Percentiles rank a stretch among this genome's conserved stretches.
These are phyloP conservation scores for Carposina sasakii DNA, from an alignment of 1,140 invertebrate genomes.

Conservation along the genomic window DNA sequence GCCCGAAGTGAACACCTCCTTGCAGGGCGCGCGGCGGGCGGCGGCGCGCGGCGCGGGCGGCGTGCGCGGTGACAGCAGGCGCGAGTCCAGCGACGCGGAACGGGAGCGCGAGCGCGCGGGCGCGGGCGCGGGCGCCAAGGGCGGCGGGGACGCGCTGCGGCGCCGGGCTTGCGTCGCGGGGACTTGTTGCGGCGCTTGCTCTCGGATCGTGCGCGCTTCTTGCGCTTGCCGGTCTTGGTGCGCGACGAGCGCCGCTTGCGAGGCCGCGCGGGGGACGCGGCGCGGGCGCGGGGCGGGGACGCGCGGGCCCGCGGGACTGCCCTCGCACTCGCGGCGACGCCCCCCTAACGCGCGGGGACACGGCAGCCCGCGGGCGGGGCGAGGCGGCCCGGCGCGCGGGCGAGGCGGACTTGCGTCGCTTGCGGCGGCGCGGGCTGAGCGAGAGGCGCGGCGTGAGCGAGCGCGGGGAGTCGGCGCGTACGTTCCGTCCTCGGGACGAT, in stretches of 20 bases:
- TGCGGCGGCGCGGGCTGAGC: no score
- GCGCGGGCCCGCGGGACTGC: constrained; percentile 32
- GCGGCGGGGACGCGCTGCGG: constrained; percentile 12
- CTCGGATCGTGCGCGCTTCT: constrained; percentile 45
- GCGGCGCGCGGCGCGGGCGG: constrained; percentile 61
- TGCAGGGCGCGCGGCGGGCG: constrained; percentile 76
- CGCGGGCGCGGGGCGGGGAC: constrained; percentile 30
- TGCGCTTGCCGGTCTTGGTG: constrained; percentile 32
- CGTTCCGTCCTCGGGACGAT: no score
- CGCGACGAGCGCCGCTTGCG: constrained; percentile 30
- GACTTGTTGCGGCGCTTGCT: constrained; percentile 39
- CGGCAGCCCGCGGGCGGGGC: not conserved
- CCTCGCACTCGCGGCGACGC: constrained; percentile 29
- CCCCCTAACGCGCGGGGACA: constrained; percentile 19
- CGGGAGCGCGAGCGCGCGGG: constrained; percentile 38
- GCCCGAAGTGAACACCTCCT: constrained; percentile 93
- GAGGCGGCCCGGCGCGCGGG: constrained; percentile 12
- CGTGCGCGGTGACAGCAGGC: constrained; percentile 53
- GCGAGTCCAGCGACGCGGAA: constrained; percentile 47
- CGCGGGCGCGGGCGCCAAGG: constrained; percentile 21
- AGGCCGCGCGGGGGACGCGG: constrained; percentile 31
- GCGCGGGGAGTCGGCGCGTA: no score
- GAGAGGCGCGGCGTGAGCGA: no score
- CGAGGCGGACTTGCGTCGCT: constrained; percentile 27
- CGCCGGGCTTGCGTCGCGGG: constrained; percentile 19